phyloP scores from a whole-genome alignment of 2,888 invertebrate genomes.

The Eupithecia inturbata region DNA sequence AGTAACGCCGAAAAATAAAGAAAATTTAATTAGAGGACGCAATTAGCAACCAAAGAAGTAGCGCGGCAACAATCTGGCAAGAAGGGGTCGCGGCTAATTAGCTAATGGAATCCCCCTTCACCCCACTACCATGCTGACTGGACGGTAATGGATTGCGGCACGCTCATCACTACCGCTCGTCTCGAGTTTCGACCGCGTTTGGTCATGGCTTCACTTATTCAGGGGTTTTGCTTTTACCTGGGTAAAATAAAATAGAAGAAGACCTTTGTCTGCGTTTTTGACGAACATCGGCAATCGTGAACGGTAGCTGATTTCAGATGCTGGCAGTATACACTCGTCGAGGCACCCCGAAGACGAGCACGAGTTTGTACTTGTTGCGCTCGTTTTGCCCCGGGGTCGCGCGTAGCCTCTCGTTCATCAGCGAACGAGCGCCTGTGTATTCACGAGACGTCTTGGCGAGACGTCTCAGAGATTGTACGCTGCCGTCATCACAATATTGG shows the following conservation, averaged over 20 bases:
- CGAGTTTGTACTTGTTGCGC: not conserved
- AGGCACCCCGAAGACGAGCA: not conserved
- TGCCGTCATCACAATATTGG: not conserved
- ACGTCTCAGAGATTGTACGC: not conserved
- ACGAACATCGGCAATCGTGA: not conserved
- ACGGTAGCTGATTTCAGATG: not conserved
- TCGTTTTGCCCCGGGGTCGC: not conserved
- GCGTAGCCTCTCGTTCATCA: not conserved
- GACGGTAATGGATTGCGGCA: slow-evolving; percentile 77
- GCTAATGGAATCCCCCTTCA: slow-evolving; percentile 71
- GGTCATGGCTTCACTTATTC: slow-evolving; percentile 9
- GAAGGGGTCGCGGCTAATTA: slow-evolving; percentile 79
- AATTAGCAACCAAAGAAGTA: slow-evolving; percentile 74
- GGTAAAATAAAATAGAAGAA: not conserved
- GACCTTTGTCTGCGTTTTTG: not conserved
- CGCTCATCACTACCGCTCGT: slow-evolving; percentile 66
- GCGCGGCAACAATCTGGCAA: slow-evolving; percentile 75
- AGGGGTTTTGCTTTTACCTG: not conserved
- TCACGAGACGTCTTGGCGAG: not conserved
- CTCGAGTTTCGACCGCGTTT: slow-evolving; percentile 63
- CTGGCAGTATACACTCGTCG: not conserved
- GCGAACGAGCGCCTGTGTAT: not conserved
- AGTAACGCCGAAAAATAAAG: slow-evolving; percentile 37
- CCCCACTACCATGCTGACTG: slow-evolving; percentile 45
- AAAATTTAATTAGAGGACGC: slow-evolving; percentile 56